Percentiles rank a stretch among this genome's conserved stretches.
Evolutionary conservation across 2,113 vertebrate species (phyloP).

Genomic region (Perognathus longimembris): DNA sequence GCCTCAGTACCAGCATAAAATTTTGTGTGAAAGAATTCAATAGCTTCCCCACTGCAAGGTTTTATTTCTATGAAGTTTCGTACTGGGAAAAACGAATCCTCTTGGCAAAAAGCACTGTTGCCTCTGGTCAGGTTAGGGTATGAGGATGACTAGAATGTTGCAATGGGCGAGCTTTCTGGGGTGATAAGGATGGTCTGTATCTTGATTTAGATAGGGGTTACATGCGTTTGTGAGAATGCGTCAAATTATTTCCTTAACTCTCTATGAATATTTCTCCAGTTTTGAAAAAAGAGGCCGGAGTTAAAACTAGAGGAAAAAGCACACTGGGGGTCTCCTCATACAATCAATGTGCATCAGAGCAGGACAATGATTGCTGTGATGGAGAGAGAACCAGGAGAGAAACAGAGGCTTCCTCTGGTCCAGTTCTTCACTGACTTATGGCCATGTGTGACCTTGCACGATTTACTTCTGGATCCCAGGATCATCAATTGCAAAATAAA

Average conservation of each 20-base stretch:
- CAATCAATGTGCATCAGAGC: neutral
- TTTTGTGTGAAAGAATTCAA: neutral
- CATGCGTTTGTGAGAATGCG: neutral
- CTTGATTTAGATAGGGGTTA: neutral
- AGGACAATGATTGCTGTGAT: neutral
- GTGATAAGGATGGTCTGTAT: neutral
- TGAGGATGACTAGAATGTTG: neutral
- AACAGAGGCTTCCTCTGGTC: neutral
- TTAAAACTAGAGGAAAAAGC: neutral
- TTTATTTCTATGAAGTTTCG: neutral
- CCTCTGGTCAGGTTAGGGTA: neutral
- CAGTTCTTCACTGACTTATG: neutral
- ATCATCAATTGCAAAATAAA: conserved; percentile 4
- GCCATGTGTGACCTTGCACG: neutral
- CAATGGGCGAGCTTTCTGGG: neutral
- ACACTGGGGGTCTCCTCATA: neutral
- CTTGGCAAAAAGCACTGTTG: neutral
- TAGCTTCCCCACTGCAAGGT: neutral
- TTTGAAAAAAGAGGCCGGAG: neutral
- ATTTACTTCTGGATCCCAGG: neutral
- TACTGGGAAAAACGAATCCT: neutral
- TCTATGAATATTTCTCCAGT: neutral
- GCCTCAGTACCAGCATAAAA: too few species aligned
- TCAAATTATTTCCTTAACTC: neutral
- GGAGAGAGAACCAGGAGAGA: neutral